Conservation (phyloP, 2,113 vertebrate genomes). For the Dendropsophus ebraccatus region DNA sequence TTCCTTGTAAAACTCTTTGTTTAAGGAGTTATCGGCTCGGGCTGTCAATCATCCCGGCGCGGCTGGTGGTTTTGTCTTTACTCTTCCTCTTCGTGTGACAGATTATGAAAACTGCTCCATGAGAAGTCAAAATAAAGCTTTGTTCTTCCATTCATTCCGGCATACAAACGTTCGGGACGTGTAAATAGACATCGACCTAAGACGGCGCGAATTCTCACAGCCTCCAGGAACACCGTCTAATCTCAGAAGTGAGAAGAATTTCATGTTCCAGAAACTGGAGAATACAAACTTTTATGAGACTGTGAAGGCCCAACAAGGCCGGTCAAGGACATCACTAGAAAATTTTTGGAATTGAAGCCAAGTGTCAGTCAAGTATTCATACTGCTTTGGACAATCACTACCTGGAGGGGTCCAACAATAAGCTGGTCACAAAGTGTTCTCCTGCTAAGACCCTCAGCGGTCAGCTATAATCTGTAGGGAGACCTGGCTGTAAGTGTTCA, state of each 20-base stretch:
- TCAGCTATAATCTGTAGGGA: background rate
- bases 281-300: background rate
- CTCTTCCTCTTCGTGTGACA: constrained; percentile 3
- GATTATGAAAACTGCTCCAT: constrained; percentile 10
- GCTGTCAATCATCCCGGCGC: background rate
- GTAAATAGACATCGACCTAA: background rate
- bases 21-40: constrained; percentile 1
- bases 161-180: background rate
- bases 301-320: background rate
- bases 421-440: too few relatives aligned
- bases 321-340: background rate
- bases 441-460: too few relatives aligned
- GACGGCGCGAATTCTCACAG: background rate
- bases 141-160: background rate
- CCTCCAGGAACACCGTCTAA: background rate
- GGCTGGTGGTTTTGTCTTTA: background rate
- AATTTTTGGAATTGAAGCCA: background rate
- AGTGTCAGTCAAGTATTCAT: too few relatives aligned
- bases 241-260: background rate
- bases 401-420: too few relatives aligned
- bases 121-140: constrained; percentile 8
- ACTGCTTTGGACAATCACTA: background rate
- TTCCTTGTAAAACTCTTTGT: constrained; percentile 20
- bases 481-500: background rate
- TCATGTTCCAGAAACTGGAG: background rate